Evolutionary conservation across 2,113 vertebrate species (phyloP), one percentile per base, ranked within the genome.

Genomic region (Amblyornis subalaris): DNA sequence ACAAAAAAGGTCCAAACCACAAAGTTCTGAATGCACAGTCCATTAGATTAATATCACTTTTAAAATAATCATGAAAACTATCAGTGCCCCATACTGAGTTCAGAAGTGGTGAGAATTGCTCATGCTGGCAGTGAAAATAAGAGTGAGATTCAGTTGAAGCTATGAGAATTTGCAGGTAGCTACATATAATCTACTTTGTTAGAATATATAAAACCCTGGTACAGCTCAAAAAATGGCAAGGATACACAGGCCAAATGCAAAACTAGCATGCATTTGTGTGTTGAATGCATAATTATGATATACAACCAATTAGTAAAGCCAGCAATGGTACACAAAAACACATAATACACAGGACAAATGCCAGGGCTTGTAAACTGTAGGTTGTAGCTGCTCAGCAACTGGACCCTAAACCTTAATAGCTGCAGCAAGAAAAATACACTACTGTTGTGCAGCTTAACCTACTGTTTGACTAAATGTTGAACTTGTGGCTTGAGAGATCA

Each of bases 261-360:
- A 85, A 67, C 6, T n/a, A 67, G 9, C 20, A 51, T 2, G 13
- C 4, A 28, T 62, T 62, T 50, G 2, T 83, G 23, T 50, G 26
- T 4, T 50, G 44, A 62, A 79, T 42, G 38, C 19, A 26, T 51
- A 90, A 74, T 57, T 70, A 35, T 36, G 31, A 22, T 58, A 45
- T 17, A 6, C 38, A 90, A n/a, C 9, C 78, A 45, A 71, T 29
- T 40, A 45, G 25, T 53, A 62, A 85, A 85, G n/a, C 14, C 13
- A 92, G 19, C 9, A 48, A 38, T 19, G 70, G 35, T 35, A 76
- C 16, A 31, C 12, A 47, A 75, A 81, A 38, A 55, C 2, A 60
- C 2, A 8, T 21, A 74, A 74, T 5, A n/a, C 4, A 31, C 9
- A 50, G 29, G 88, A 70, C 0, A 0, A 50, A 82, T 35, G 17